These are phyloP conservation scores for Erebia ligea DNA, from an alignment of 2,888 invertebrate species.

Conservation along the genomic window DNA sequence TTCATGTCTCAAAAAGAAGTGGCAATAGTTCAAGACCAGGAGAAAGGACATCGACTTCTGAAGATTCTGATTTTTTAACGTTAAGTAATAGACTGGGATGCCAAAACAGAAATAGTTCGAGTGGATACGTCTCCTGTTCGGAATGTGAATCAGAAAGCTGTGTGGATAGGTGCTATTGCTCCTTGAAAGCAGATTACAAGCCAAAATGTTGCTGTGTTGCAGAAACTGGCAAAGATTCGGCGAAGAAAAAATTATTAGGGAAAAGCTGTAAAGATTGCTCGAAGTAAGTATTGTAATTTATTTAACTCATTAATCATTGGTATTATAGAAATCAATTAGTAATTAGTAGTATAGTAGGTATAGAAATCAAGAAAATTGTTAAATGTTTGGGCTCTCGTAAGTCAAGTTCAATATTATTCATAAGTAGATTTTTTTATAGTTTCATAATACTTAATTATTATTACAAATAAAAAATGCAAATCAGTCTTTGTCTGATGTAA, in stretches of 20 bases:
- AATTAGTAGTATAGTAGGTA: too few relatives aligned
- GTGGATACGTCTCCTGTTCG: conserved; percentile 92
- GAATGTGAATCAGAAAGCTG: conserved; percentile 95
- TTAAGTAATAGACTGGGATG: conserved; percentile 84
- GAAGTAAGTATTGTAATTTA: conserved; percentile 63
- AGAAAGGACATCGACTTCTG: conserved; percentile 84
- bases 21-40: conserved; percentile 79
- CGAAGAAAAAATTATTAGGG: conserved; percentile 59
- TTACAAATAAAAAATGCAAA: background rate
- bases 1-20: conserved; percentile 69
- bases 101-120: conserved; percentile 85
- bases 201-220: conserved; percentile 86
- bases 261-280: conserved; percentile 77
- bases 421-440: background rate
- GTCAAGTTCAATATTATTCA: background rate
- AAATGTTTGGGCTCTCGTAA: background rate
- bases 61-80: conserved; percentile 84
- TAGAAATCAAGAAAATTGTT: background rate
- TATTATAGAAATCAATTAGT: too few relatives aligned
- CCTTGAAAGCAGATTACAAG: conserved; percentile 84
- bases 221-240: conserved; percentile 70
- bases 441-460: background rate
- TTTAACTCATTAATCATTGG: background rate
- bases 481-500: conserved; percentile 22
- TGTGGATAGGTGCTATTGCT: conserved; percentile 94